Evolutionary conservation across 2,888 invertebrate species (phyloP), one percentile per base, ranked within the genome.

Genomic region (Coleophora flavipennella): DNA sequence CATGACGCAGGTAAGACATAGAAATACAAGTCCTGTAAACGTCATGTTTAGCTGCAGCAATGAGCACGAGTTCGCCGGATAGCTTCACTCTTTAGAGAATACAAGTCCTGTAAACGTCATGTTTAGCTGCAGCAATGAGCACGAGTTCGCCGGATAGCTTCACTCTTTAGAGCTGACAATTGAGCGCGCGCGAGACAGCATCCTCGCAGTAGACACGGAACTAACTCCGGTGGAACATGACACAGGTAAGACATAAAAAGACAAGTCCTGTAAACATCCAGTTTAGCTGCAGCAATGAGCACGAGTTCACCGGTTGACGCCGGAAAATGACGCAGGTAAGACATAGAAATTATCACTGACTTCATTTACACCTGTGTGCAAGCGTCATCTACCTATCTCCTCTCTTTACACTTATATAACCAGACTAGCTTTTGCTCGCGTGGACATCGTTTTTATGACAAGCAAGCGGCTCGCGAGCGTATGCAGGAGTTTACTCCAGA

Each of bases 111-210:
- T 92, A 51, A 92, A 93, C 27, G 84, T 98, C 34, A 90, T 95
- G 31, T 90, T 97, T 31, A 96, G 96, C 45, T 94, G 93, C n/a
- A 93, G 90, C 65, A 93, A 91, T 48, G 91, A 92, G 47, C 91
- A 91, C 43, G 97, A 98, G 68, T 96, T 92, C 71, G 88, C 90
- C 48, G 89, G 92, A 43, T 98, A 97, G 98, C 85, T 94, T 53
- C 90, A 90, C 48, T 94, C 96, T 59, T 77, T 93, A 51, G 87
- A 62, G 88, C 90, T 35, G 67, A 89, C 53, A 55, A 76, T 55
- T 61, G 61, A 60, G 7, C 40, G 33, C 14, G 73, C 72, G 35
- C 54, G 44, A 1, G 59, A 51, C 13, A 44, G 44, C 1, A 54
- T 55, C 12, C 44, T 49, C 0, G 48, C 58, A 0, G 59, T 74